Base-by-base conservation (phyloP, 2,888 invertebrate genomes). In the Tholera decimalis region DNA sequence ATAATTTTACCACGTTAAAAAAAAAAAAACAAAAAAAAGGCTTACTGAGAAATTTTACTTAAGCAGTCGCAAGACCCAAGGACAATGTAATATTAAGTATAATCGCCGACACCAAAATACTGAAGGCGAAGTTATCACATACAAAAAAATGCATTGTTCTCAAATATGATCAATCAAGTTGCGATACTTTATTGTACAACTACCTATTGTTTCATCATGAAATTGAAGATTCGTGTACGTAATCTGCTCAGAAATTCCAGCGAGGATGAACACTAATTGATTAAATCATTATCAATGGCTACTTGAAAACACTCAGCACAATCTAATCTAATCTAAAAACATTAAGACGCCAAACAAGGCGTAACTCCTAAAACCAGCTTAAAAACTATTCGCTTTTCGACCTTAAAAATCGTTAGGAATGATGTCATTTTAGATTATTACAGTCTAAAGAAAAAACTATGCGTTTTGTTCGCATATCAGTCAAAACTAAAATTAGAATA, bases 401-500 rank as follows among this genome's bases (percentile, higher is more conserved):
- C 55, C 46, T 68, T 39, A 49, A 53, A 64, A 72, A 74, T 73
- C 69, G 58, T 79, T 70, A 75, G 30, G 54, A 56, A 74, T 76
- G 75, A 83, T 77, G 73, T 79, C 81, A 83, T 80, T 73, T 67
- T 57, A 28, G 8, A 11, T 41, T 11, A 59, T 35, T 65, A 58
- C 11, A 59, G 33, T 18, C 30, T 55, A n/a, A 58, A 62, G 47
- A 50, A 73, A 72, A 58, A 53, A 61, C 61, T 26, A 72, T 66
- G 62, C 54, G 51, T 73, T 66, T 80, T 75, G 65, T 72, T 71
- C 69, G 61, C 60, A 24, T 22, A 49, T 56, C 59, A 54, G 53
- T 51, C 46, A 43, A 51, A 73, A 74, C 65, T 68, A 50, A 82
- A 83, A 84, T 85, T 83, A 79, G 82, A 84, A 80, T 86, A 83